Evolutionary conservation across 2,797 vertebrate species (phyloP).

Genomic region (Tiaroga cobitis): DNA sequence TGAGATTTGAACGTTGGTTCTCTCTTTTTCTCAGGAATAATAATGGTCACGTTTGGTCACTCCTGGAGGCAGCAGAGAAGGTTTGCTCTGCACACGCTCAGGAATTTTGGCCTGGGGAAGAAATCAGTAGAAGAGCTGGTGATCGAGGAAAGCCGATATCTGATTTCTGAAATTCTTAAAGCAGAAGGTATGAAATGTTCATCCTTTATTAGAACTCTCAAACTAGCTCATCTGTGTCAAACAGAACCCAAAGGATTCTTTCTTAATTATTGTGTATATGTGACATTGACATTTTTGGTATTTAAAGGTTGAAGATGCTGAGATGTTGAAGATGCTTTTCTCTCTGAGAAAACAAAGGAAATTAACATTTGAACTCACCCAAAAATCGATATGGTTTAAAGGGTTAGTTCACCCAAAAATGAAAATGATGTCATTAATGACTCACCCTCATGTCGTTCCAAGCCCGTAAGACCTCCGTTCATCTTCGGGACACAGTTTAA

Average conservation of each 20-base stretch:
- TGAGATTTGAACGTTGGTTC: neutral
- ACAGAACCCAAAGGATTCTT: neutral
- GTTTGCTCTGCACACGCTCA: constrained; percentile 68
- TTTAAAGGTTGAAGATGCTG: neutral
- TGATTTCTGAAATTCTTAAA: constrained; percentile 44
- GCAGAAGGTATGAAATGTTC: constrained; percentile 21
- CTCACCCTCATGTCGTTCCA: no score
- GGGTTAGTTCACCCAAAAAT: no score
- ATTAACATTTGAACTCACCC: no score
- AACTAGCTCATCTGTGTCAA: neutral
- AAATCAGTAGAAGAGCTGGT: constrained; percentile 69
- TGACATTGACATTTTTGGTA: no score
- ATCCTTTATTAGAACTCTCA: neutral
- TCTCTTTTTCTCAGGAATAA: constrained; percentile 22
- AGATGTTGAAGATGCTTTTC: neutral
- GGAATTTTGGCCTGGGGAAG: constrained; percentile 67
- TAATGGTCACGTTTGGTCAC: constrained; percentile 59
- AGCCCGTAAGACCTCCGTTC: no score
- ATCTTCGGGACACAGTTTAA: no score
- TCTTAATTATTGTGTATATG: neutral
- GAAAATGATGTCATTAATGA: no score
- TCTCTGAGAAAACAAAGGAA: no score
- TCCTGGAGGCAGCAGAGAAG: constrained; percentile 75
- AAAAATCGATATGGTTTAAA: no score
- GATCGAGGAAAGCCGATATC: constrained; percentile 25